Evolutionary conservation across 2,113 vertebrate genomes (phyloP).

Genomic region (Fulmarus glacialis): DNA sequence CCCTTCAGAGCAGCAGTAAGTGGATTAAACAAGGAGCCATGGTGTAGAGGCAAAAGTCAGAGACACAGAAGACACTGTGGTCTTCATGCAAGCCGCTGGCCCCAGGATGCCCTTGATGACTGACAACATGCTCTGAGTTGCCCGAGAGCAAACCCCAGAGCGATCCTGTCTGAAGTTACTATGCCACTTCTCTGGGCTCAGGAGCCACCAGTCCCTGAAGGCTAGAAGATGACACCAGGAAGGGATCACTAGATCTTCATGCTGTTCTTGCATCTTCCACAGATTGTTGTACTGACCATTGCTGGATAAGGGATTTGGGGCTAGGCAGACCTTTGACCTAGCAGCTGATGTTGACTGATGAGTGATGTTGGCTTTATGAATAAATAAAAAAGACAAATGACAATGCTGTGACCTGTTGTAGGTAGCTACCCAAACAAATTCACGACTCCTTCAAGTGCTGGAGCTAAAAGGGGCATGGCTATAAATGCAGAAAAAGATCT

Average conservation of each 20-base stretch:
- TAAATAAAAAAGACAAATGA: slow-evolving; percentile 4
- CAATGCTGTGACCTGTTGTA: not conserved
- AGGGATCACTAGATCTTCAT: not conserved
- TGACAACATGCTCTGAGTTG: not conserved
- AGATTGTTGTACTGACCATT: not conserved
- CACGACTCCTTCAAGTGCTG: not conserved
- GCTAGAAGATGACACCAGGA: not conserved
- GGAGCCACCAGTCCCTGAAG: not conserved
- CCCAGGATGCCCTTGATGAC: not conserved
- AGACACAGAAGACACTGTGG: not conserved
- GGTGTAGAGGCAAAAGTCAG: not conserved
- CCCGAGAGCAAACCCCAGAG: not conserved
- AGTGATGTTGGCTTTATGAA: not conserved
- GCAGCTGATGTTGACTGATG: not conserved
- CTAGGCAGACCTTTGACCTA: not conserved
- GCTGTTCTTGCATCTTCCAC: not conserved
- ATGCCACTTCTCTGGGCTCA: not conserved
- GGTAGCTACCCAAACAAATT: not conserved
- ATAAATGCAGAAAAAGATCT: not conserved
- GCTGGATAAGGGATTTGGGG: not conserved
- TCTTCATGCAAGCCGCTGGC: not conserved
- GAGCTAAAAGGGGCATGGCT: not conserved
- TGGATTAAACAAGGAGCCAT: rapidly evolving
- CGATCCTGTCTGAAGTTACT: not conserved
- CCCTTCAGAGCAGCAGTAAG: not conserved